phyloP scores from a whole-genome alignment of 2,113 vertebrate species.

The Oreotragus oreotragus region DNA sequence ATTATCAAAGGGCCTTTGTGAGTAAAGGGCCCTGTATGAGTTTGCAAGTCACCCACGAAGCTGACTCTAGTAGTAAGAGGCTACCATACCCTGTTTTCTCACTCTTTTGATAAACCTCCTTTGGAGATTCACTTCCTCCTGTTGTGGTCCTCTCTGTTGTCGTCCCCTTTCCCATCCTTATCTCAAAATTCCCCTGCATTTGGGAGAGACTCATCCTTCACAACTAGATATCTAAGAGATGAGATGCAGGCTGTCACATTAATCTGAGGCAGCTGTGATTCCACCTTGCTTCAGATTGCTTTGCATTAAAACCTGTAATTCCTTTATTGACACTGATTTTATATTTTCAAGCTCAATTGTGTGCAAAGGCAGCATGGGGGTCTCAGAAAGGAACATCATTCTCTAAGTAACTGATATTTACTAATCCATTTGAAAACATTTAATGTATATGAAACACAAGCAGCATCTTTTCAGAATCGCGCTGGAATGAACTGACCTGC shows the following conservation, averaged over 20 bases:
- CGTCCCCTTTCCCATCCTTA: not conserved
- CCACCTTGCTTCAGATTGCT: not conserved
- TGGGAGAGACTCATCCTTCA: not conserved
- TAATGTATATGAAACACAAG: not conserved
- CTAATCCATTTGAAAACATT: not conserved
- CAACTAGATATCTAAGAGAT: not conserved
- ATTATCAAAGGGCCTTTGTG: not conserved
- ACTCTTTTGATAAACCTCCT: not conserved
- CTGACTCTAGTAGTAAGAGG: not conserved
- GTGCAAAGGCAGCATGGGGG: not conserved
- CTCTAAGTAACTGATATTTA: not conserved
- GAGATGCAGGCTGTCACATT: not conserved
- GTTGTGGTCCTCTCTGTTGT: not conserved
- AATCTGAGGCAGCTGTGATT: not conserved
- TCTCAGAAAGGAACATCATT: not conserved
- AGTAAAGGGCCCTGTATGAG: not conserved
- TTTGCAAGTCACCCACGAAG: not conserved
- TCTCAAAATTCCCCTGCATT: not conserved
- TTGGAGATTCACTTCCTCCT: not conserved
- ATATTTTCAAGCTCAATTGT: constrained; percentile 33
- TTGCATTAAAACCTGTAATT: not conserved
- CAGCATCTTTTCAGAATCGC: not conserved
- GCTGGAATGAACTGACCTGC: not conserved
- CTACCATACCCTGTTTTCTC: not conserved
- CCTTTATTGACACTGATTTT: constrained; percentile 17